A percentile compares a stretch with the other conserved stretches of the same genome.
These are phyloP conservation scores for Alca torda DNA, from an alignment of 2,797 vertebrate species.

Conservation along the genomic window DNA sequence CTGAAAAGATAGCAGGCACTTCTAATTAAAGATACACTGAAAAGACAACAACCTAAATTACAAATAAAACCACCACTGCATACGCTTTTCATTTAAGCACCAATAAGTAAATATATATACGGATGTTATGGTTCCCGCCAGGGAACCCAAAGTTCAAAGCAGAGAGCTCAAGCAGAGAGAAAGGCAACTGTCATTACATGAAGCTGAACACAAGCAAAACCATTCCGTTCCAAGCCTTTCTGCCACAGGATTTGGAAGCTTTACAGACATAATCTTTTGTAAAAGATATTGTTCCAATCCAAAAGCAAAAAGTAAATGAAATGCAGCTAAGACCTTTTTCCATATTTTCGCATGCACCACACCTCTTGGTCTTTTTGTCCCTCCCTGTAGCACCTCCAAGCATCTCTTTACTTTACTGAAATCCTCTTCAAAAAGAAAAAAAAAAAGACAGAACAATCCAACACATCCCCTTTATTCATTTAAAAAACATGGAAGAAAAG, in stretches of 20 bases:
- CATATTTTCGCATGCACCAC: background rate
- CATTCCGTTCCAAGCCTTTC: constrained; percentile 26
- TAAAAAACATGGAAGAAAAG: constrained; percentile 49
- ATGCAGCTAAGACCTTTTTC: constrained; percentile 8
- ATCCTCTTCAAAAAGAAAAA: background rate
- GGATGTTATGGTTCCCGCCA: background rate
- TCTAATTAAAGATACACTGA: constrained; percentile 7
- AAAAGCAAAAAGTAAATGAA: constrained; percentile 24
- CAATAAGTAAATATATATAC: background rate
- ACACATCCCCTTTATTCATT: constrained; percentile 63
- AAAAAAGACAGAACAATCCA: constrained; percentile 49
- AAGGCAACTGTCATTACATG: background rate
- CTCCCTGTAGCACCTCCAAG: constrained; percentile 20
- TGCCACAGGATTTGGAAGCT: background rate
- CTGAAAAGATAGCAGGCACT: constrained; percentile 49
- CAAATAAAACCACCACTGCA: background rate
- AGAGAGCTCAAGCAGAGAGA: constrained; percentile 30
- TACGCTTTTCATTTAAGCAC: constrained; percentile 21
- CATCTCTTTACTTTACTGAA: background rate
- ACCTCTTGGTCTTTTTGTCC: background rate
- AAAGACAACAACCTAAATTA: background rate
- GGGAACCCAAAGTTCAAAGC: constrained; percentile 9
- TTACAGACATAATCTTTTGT: background rate
- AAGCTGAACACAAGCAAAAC: constrained; percentile 12
- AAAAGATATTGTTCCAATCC: background rate